Base-by-base conservation (phyloP, 2,888 invertebrate genomes). In the Empis livida region DNA sequence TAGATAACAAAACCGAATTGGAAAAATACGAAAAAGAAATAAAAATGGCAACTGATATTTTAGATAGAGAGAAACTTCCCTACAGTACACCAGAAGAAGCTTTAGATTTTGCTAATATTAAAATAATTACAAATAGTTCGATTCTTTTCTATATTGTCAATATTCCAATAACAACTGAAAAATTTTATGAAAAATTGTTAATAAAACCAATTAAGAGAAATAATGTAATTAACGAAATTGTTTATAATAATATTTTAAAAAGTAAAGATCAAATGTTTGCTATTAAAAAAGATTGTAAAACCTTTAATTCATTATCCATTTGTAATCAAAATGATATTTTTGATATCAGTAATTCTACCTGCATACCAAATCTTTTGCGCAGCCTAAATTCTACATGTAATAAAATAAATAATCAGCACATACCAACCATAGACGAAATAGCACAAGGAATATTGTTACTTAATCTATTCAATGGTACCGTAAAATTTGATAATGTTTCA, bases 271-370 rank as follows among this genome's bases (percentile, higher is more conserved):
- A 38, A 31, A 47, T 45, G 10, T 44, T 42, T 43, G 42, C 42
- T 11, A 14, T 37, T 41, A 45, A 15, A 20, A 16, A 43, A 13
- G 23, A 45, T 16, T 48, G 48, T 48, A 45, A 41, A 20, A 44
- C 31, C 5, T 46, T 31, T 35, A 43, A 31, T 23, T 35, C 31
- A 11, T 16, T 50, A 43, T 41, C 45, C 5, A 49, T 52, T 43
- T 51, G 49, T 41, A 44, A 44, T n/a, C 46, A 45, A n/a, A 44
- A 44, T 13, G 38, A 40, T 39, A 40, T 52, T 27, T 10, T 47
- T 45, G 45, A 50, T 10, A 39, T 50, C 42, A 47, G 47, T 17
- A 46, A 46, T 35, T 43, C 39, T 23, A 20, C 40, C 13, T 46
- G 42, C 15, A 16, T 43, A 13, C 43, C 47, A 9, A 50, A 40